Conservation (phyloP, 2,113 vertebrate genomes). For the Setophaga kirtlandii region DNA sequence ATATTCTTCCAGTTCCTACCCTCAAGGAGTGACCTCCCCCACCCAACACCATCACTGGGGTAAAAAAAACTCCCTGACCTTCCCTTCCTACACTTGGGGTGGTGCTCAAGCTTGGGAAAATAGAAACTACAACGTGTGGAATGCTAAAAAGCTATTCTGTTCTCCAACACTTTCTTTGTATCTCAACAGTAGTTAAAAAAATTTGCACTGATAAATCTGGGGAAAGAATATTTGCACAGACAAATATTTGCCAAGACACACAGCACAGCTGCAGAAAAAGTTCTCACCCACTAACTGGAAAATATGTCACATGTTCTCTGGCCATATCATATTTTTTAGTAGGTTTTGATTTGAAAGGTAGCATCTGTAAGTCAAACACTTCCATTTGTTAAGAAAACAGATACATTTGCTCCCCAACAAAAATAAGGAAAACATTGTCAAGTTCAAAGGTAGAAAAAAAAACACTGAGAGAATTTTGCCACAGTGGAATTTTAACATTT, state of each 20-base stretch:
- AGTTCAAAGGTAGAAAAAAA: background rate
- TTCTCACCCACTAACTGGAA: slow-evolving; percentile 12
- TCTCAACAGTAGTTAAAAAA: background rate
- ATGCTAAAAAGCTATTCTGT: background rate
- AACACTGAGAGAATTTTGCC: background rate
- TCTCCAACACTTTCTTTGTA: background rate
- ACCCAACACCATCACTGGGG: accelerated
- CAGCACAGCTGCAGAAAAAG: background rate
- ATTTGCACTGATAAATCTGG: background rate
- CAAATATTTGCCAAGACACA: background rate
- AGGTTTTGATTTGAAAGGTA: slow-evolving; percentile 35
- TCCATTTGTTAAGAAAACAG: slow-evolving; percentile 37
- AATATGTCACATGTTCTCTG: background rate
- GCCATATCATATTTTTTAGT: slow-evolving; percentile 2
- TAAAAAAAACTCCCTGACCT: background rate
- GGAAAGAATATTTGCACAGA: background rate
- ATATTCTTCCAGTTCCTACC: background rate
- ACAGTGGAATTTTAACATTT: slow-evolving; percentile 22
- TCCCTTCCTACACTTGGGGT: accelerated
- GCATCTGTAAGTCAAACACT: slow-evolving; percentile 11
- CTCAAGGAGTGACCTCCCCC: background rate
- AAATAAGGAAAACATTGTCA: slow-evolving; percentile 29
- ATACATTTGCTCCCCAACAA: background rate
- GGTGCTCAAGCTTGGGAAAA: background rate
- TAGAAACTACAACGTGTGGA: background rate